Percentiles rank a stretch among this genome's conserved stretches.
These are phyloP conservation scores for Pocota personata DNA, from an alignment of 2,888 invertebrate genomes.

Conservation along the genomic window DNA sequence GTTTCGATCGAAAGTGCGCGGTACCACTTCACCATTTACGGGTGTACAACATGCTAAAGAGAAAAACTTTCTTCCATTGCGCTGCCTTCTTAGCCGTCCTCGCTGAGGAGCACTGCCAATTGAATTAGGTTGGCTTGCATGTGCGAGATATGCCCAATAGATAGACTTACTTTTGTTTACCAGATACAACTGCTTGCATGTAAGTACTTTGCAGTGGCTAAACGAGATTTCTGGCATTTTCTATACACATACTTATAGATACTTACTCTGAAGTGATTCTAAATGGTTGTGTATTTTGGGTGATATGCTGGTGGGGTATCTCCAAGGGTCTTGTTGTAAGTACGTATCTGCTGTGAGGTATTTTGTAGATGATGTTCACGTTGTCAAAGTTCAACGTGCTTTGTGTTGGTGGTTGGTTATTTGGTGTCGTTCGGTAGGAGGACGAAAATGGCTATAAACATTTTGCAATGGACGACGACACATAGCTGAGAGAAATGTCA, in stretches of 20 bases:
- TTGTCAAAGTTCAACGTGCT: constrained; percentile 69
- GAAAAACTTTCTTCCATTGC: constrained; percentile 71
- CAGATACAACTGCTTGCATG: constrained; percentile 71
- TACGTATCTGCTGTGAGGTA: constrained; percentile 48
- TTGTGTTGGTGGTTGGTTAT: constrained; percentile 69
- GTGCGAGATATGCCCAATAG: constrained; percentile 71
- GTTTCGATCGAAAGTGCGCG: constrained; percentile 69
- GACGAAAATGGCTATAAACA: constrained; percentile 1
- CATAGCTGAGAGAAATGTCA: constrained; percentile 49
- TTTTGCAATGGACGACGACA: constrained; percentile 32
- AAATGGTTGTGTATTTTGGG: constrained; percentile 55
- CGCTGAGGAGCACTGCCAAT: constrained; percentile 47
- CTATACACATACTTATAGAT: constrained; percentile 21
- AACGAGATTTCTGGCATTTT: constrained; percentile 70
- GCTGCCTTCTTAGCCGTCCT: constrained; percentile 35
- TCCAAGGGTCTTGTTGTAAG: constrained; percentile 42
- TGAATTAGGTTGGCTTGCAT: constrained; percentile 73
- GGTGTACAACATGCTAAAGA: constrained; percentile 59
- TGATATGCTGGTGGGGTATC: constrained; percentile 15
- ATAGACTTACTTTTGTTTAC: constrained; percentile 73
- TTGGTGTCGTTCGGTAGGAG: constrained; percentile 49
- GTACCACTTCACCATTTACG: constrained; percentile 71
- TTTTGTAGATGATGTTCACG: constrained; percentile 70
- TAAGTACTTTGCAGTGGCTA: constrained; percentile 63
- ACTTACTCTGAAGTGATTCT: constrained; percentile 56